phyloP scores from a whole-genome alignment of 2,888 invertebrate genomes.

The Celastrina argiolus region DNA sequence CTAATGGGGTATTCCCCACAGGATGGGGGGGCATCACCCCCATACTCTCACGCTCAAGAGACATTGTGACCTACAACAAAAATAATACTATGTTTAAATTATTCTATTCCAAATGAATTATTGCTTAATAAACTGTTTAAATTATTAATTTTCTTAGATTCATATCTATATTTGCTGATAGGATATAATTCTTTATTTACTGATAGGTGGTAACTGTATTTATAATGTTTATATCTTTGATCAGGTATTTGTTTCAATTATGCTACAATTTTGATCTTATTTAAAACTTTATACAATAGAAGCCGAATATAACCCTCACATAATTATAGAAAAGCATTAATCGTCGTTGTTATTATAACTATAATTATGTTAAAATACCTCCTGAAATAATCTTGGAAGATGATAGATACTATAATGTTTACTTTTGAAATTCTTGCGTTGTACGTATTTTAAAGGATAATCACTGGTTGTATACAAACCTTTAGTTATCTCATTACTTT shows the following conservation, averaged over 20 bases:
- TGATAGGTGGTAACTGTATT: no score
- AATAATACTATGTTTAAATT: not conserved
- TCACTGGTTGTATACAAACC: constrained; percentile 42
- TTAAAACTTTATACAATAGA: not conserved
- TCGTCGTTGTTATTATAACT: not conserved
- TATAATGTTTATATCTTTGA: no score
- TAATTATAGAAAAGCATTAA: not conserved
- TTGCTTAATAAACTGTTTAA: no score
- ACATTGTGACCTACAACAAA: constrained; percentile 48
- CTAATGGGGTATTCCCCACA: constrained; percentile 51
- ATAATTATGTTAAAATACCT: not conserved
- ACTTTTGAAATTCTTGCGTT: not conserved
- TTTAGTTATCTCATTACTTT: constrained; percentile 63
- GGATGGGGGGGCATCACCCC: constrained; percentile 48
- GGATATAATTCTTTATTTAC: no score
- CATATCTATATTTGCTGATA: no score
- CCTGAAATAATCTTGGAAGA: not conserved
- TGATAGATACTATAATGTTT: constrained; percentile 9
- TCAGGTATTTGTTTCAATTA: no score
- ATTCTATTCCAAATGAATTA: no score
- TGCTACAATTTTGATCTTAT: not conserved
- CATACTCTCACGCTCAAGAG: constrained; percentile 61
- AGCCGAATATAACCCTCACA: not conserved
- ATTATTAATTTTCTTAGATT: no score
- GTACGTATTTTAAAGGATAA: not conserved